Base-by-base conservation (phyloP, 2,888 invertebrate species). In the Mesoligia furuncula region DNA sequence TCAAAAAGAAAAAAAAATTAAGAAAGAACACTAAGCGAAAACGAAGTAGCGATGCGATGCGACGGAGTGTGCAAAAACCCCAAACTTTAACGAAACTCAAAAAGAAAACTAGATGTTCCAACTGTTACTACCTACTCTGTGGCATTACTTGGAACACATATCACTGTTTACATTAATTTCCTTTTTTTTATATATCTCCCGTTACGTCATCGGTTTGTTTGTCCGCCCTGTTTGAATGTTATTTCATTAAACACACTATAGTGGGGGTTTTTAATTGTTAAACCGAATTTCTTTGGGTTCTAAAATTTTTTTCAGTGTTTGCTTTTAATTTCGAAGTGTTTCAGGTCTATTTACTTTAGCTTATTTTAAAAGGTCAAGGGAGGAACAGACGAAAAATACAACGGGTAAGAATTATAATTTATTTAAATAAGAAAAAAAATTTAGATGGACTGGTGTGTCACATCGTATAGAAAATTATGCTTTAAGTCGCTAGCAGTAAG, bases 161-260 rank as follows among this genome's bases (percentile, higher is more conserved):
- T 67, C 74, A 42, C 54, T 85, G 80, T 83, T 83, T 80, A 75
- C 80, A 74, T 80, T 69, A 61, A 78, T 80, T 85, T 74, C 13
- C 39, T 86, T 80, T 79, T 78, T 80, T 75, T 65, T 73, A 20
- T 73, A 20, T 75, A 71, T 77, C 74, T 80, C 66, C 24, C 15
- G 76, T 85, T 75, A 76, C 39, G n/a, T 59, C 42, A 17, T 68
- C 39, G 24, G 65, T 73, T 39, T 79, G 45, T 85, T 80, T 80
- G 73, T 79, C 48, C 15, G n/a, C 51, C 39, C 11, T 64, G 62
- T 85, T 85, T 72, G 45, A 61, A 73, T 79, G n/a, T 83, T 87
- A 72, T 80, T 83, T 74, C 42, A 70, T 57, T 68, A 77, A 80
- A 72, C 68, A 81, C 54, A 77, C 62, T 73, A 39, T 45, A 62